A percentile compares a stretch with the other conserved stretches of the same genome.
Evolutionary conservation across 2,797 vertebrate species (phyloP).

Genomic region (Sebastiscus tertius): DNA sequence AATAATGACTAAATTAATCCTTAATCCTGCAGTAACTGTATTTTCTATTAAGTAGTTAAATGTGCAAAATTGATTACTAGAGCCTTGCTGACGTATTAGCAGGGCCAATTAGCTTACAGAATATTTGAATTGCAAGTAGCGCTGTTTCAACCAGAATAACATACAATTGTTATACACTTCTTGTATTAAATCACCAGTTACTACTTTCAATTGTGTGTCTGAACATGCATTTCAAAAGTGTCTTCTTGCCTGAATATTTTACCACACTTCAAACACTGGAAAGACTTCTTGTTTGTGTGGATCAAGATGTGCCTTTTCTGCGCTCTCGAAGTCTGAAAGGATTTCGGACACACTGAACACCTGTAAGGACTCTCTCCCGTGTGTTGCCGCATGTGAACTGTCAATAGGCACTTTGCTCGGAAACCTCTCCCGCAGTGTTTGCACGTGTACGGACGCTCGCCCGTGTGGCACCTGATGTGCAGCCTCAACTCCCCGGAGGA

Average conservation of each 20-base stretch:
- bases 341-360: background rate
- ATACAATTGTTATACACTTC: too few species aligned
- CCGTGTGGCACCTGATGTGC: slow-evolving; percentile 50
- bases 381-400: slow-evolving; percentile 32
- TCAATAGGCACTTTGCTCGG: slow-evolving; percentile 35
- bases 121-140: too few species aligned
- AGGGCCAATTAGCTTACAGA: background rate
- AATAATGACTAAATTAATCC: background rate
- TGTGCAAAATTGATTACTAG: background rate
- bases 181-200: background rate
- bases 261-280: slow-evolving; percentile 52
- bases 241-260: slow-evolving; percentile 49
- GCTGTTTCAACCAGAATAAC: too few species aligned
- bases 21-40: background rate
- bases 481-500: slow-evolving; percentile 37
- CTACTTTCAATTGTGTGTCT: slow-evolving; percentile 12
- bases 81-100: background rate
- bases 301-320: slow-evolving; percentile 43
- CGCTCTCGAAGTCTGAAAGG: slow-evolving; percentile 20
- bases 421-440: slow-evolving; percentile 50
- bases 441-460: slow-evolving; percentile 49
- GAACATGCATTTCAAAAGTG: slow-evolving; percentile 33
- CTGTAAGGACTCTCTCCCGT: background rate
- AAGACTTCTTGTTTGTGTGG: slow-evolving; percentile 18
- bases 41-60: background rate